phyloP scores from a whole-genome alignment of 2,888 invertebrate species.

The Phaedon cochleariae region DNA sequence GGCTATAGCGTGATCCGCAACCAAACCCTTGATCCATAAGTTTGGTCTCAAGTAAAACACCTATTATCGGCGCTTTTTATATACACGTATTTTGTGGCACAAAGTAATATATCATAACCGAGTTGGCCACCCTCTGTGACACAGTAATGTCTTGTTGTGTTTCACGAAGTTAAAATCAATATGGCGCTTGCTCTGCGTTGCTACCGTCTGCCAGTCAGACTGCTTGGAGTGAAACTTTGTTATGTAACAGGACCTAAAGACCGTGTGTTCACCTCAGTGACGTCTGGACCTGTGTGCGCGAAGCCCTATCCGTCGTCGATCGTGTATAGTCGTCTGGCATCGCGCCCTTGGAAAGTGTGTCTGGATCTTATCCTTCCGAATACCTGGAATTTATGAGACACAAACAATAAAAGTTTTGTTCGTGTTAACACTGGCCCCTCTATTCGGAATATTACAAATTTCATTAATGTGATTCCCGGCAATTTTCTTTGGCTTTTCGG shows the following conservation, averaged over 20 bases:
- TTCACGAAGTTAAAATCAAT: constrained; percentile 60
- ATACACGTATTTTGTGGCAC: constrained; percentile 31
- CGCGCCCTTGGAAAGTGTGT: constrained; percentile 52
- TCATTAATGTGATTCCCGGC: constrained; percentile 14
- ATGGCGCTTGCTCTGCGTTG: constrained; percentile 61
- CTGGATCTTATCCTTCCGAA: constrained; percentile 49
- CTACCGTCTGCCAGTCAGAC: constrained; percentile 54
- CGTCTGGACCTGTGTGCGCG: constrained; percentile 59
- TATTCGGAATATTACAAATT: constrained; percentile 17
- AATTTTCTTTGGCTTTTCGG: constrained; percentile 18
- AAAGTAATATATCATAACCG: constrained; percentile 48
- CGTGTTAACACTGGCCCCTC: constrained; percentile 18
- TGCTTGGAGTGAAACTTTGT: constrained; percentile 56
- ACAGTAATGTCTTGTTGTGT: constrained; percentile 40
- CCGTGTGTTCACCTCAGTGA: constrained; percentile 58
- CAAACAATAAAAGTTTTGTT: constrained; percentile 18
- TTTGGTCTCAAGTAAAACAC: constrained; percentile 1
- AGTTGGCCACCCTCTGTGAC: constrained; percentile 48
- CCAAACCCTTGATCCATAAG: not conserved
- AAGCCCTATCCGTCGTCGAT: constrained; percentile 54
- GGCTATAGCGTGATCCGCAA: not conserved
- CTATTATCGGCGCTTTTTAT: not conserved
- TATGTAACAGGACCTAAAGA: constrained; percentile 48
- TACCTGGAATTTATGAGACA: constrained; percentile 41
- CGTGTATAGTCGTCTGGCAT: constrained; percentile 54